Conservation (phyloP, 1,140 invertebrate genomes). For the Diorhabda sublineata region DNA sequence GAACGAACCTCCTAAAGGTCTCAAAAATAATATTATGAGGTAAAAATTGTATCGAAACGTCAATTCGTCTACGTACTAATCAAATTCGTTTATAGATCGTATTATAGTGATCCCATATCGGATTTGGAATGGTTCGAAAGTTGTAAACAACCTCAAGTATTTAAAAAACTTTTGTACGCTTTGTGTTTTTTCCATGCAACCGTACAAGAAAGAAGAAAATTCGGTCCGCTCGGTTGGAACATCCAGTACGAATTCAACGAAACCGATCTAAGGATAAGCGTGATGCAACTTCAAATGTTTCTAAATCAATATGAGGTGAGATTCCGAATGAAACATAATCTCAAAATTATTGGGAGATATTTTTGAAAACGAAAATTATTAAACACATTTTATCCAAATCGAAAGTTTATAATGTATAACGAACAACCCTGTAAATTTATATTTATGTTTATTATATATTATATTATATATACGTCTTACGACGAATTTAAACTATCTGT, state of each 20-base stretch:
- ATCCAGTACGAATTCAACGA: conserved; percentile 95
- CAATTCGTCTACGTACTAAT: too few relatives aligned
- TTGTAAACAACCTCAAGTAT: conserved; percentile 68
- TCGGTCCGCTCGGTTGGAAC: conserved; percentile 93
- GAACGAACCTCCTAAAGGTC: conserved; percentile 85
- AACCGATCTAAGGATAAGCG: conserved; percentile 84
- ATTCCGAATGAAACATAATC: not conserved
- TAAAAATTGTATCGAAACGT: conserved; percentile 19
- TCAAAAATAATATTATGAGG: conserved; percentile 63
- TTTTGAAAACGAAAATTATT: not conserved
- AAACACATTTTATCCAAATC: not conserved
- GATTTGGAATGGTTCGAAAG: conserved; percentile 85
- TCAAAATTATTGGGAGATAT: not conserved
- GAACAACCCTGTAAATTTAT: too few relatives aligned
- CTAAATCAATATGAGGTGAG: conserved; percentile 74
- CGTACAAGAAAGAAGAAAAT: conserved; percentile 85
- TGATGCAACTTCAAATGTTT: conserved; percentile 85
- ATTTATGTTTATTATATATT: too few relatives aligned
- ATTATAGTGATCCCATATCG: conserved; percentile 80
- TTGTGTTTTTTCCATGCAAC: conserved; percentile 94
- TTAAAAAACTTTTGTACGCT: conserved; percentile 85
- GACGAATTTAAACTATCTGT: too few relatives aligned
- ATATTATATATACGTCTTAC: too few relatives aligned
- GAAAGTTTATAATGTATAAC: too few relatives aligned
- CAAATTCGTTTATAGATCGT: conserved; percentile 58